phyloP scores from a whole-genome alignment of 2,888 invertebrate species.

The Trissolcus japonicus region DNA sequence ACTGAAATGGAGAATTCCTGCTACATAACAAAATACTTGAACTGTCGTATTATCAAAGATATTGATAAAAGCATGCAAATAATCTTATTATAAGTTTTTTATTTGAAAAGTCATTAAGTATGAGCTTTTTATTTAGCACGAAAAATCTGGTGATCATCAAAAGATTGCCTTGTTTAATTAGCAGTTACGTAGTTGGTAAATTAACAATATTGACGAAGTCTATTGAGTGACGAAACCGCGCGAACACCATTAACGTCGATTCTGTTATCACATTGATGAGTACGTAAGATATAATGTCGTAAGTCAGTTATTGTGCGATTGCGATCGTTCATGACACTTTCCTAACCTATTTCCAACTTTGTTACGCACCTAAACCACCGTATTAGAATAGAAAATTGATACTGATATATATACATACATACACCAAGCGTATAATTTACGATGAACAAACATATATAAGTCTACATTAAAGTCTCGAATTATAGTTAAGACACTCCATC shows the following conservation, averaged over 20 bases:
- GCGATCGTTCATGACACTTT: constrained; percentile 66
- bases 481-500: constrained; percentile 10
- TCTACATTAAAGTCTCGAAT: constrained; percentile 13
- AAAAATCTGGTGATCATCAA: no score
- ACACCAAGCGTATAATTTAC: constrained; percentile 20
- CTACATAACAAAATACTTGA: neutral
- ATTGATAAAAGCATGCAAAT: neutral
- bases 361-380: constrained; percentile 67
- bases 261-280: constrained; percentile 68
- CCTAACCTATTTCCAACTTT: constrained; percentile 65
- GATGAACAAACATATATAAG: constrained; percentile 21
- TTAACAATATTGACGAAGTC: constrained; percentile 3
- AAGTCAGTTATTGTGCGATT: constrained; percentile 67
- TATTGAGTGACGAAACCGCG: constrained; percentile 22
- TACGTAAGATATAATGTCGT: constrained; percentile 66
- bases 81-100: no score
- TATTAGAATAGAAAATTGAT: constrained; percentile 71
- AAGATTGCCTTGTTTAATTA: neutral
- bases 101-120: no score
- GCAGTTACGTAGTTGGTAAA: neutral
- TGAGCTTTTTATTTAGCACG: no score
- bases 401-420: constrained; percentile 61
- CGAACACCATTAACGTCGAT: constrained; percentile 59
- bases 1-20: no score
- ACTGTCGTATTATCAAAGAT: neutral